Conservation (phyloP, 2,113 vertebrate species). For the Cygnus atratus region DNA sequence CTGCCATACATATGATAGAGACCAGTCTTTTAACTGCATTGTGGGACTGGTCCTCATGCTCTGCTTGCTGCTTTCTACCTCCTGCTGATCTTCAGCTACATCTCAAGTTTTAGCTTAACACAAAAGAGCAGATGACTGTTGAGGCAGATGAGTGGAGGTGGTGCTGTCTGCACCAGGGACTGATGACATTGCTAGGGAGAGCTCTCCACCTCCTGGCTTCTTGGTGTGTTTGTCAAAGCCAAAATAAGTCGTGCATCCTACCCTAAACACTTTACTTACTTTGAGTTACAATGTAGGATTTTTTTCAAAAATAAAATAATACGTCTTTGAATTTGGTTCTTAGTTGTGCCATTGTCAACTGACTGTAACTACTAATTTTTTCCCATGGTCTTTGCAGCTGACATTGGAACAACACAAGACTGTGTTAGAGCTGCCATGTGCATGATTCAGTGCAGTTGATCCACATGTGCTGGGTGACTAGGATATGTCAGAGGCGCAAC, state of each 20-base stretch:
- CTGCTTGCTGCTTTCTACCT: not conserved
- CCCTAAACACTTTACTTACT: not conserved
- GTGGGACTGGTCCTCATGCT: not conserved
- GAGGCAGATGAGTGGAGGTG: not conserved
- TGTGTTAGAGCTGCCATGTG: not conserved
- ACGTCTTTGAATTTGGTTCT: not conserved
- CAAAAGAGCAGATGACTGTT: not conserved
- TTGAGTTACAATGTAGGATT: not conserved
- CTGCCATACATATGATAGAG: not conserved
- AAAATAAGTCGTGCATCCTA: not conserved
- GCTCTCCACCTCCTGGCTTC: not conserved
- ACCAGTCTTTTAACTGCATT: not conserved
- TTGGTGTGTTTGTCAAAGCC: not conserved
- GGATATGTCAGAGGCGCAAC: not conserved
- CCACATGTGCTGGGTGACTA: not conserved
- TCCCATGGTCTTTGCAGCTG: not conserved
- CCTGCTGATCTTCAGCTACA: not conserved
- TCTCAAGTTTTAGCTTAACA: not conserved
- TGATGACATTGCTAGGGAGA: not conserved
- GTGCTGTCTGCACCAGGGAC: not conserved
- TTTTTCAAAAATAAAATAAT: not conserved
- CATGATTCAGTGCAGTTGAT: not conserved
- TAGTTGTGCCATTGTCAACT: not conserved
- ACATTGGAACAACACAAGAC: not conserved
- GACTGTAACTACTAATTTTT: not conserved